phyloP scores from a whole-genome alignment of 2,888 invertebrate genomes.

The Phengaris arion region DNA sequence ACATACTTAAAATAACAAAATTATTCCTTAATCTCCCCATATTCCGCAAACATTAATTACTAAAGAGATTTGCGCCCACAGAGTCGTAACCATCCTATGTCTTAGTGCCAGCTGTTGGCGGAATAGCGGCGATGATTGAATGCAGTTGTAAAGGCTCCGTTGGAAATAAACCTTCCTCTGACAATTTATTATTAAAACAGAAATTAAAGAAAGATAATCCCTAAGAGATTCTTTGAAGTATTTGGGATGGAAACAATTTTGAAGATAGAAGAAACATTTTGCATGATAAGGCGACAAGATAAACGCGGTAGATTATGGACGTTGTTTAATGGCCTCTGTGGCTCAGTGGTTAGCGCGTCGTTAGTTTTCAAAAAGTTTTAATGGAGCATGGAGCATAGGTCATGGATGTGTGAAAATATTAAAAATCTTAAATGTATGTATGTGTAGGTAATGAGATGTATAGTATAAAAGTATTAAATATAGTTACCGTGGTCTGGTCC shows the following conservation, averaged over 20 bases:
- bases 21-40: not conserved
- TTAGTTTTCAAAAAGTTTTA: too few relatives aligned
- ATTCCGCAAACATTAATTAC: not conserved
- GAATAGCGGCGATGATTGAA: conserved; percentile 76
- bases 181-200: conserved; percentile 38
- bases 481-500: too few relatives aligned
- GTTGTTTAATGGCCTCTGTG: too few relatives aligned
- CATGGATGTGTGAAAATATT: too few relatives aligned
- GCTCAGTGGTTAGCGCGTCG: too few relatives aligned
- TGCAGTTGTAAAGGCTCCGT: conserved; percentile 71
- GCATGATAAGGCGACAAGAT: too few relatives aligned
- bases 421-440: too few relatives aligned
- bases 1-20: not conserved
- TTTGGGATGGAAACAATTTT: not conserved
- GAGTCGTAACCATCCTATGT: conserved; percentile 43
- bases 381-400: too few relatives aligned
- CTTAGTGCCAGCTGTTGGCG: conserved; percentile 47
- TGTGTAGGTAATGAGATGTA: too few relatives aligned
- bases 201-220: conserved; percentile 33
- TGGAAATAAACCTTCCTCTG: conserved; percentile 62
- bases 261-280: too few relatives aligned
- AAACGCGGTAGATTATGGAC: too few relatives aligned
- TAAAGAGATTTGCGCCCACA: conserved; percentile 11
- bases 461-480: too few relatives aligned
- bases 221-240: not conserved